phyloP scores from a whole-genome alignment of 2,113 vertebrate genomes.

The Cynocephalus volans region DNA sequence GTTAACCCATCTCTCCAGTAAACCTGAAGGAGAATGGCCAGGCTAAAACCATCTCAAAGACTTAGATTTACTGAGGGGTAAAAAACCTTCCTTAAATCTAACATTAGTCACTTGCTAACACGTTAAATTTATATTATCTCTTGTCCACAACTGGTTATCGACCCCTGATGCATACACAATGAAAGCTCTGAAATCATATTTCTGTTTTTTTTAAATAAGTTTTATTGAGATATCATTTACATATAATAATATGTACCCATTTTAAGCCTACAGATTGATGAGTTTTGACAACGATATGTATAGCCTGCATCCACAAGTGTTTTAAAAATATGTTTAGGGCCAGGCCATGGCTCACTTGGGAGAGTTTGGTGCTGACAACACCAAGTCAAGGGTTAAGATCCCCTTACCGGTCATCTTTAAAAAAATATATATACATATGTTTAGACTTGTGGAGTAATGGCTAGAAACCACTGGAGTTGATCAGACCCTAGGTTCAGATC shows the following conservation, averaged over 20 bases:
- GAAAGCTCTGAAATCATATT: slow-evolving; percentile 66
- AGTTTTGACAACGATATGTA: neutral
- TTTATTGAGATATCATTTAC: neutral
- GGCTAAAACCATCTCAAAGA: too few relatives aligned
- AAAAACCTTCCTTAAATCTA: slow-evolving; percentile 26
- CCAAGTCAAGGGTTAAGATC: too few relatives aligned
- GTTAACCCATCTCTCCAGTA: too few relatives aligned
- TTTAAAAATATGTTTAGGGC: too few relatives aligned
- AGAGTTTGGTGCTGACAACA: too few relatives aligned
- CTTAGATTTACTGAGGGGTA: too few relatives aligned
- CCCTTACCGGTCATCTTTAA: too few relatives aligned
- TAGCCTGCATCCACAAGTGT: neutral
- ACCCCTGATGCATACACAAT: slow-evolving; percentile 1
- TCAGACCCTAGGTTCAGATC: neutral
- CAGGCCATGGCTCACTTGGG: too few relatives aligned
- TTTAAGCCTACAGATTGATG: neutral
- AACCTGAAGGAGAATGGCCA: too few relatives aligned
- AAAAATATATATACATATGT: neutral
- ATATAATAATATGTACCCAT: neutral
- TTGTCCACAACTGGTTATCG: slow-evolving; percentile 68
- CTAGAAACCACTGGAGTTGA: neutral
- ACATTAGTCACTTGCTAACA: slow-evolving; percentile 11
- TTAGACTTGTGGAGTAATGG: neutral
- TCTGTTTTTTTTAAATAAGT: neutral
- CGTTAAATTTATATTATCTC: slow-evolving; percentile 72